Percentiles rank a stretch among this genome's conserved stretches.
Conservation (phyloP, 2,797 vertebrate species). For the Borostomias antarcticus region DNA sequence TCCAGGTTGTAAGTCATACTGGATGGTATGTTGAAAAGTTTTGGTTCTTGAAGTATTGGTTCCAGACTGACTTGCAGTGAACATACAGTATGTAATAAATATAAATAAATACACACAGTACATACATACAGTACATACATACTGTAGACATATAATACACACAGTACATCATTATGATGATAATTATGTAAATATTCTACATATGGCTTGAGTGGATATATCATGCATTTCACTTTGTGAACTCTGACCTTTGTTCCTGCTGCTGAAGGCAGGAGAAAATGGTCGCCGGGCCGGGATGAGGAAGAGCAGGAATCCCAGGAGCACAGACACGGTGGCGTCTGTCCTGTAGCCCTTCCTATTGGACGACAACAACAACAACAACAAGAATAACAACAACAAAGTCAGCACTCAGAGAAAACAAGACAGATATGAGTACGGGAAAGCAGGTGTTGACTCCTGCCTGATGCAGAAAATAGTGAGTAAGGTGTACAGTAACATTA, state of each 20-base stretch:
- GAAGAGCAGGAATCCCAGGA: constrained; percentile 96
- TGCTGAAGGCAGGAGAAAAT: constrained; percentile 78
- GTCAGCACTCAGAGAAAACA: not conserved
- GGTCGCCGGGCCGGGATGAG: constrained; percentile 92
- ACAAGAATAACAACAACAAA: not conserved
- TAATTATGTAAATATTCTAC: not conserved
- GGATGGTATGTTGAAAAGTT: too few relatives aligned
- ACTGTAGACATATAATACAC: too few relatives aligned
- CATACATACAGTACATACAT: too few relatives aligned
- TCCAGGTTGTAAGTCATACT: too few relatives aligned
- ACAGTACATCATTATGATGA: too few relatives aligned
- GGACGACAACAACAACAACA: constrained; percentile 24
- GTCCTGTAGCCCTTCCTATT: constrained; percentile 94
- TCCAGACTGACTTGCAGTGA: too few relatives aligned
- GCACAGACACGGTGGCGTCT: constrained; percentile 93
- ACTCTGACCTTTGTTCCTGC: constrained; percentile 71
- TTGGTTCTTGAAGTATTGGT: too few relatives aligned
- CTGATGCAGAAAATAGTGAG: not conserved
- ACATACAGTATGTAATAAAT: too few relatives aligned
- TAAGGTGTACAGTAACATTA: not conserved
- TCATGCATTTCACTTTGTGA: too few relatives aligned
- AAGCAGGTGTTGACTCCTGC: not conserved
- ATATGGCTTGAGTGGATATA: too few relatives aligned
- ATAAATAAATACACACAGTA: too few relatives aligned
- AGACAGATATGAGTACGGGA: not conserved